Base-by-base conservation (phyloP, 1,140 invertebrate genomes). In the Drosophila willistoni region DNA sequence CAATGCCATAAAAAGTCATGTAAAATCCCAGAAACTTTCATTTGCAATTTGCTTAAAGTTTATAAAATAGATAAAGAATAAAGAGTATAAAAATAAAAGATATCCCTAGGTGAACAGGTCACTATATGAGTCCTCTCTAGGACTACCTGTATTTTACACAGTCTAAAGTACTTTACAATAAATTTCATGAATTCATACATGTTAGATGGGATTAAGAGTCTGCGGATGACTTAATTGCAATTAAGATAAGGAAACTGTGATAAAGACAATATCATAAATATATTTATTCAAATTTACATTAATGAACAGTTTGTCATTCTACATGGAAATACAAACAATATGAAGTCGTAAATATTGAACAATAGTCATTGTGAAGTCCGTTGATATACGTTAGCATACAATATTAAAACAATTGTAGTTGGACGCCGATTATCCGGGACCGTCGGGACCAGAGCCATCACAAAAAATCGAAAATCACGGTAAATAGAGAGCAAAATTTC, bases 31-130 rank as follows among this genome's bases (percentile, higher is more conserved):
- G 75, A 80, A 81, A 85, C 68, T 85, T 85, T 81, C 51, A 74
- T 85, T 77, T 71, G 74, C 81, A 81, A 84, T 85, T 84, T 81
- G 68, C 73, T 67, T 79, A 60, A 74, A 84, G 73, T 85, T 85
- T 74, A 85, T 77, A 73, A 72, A 85, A 77, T 74, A 69, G 70
- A 84, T 72, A 70, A 34, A 44, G 19, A 19, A 33, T 4, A 59
- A 12, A 36, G 34, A 57, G 34, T 9, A 34, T 2, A 57, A 19
- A 57, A 57, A 36, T 34, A 39, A 9, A 33, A n/a, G 10, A 22
- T 54, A 14, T n/a, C 1, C 14, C 13, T 14, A 44, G 44, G 17
- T 22, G 3, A 51, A 51, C 44, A 22, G 4, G 5, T 29, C 9
- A 51, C 1, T 17, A 51, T 51, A 12, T 7, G 3, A 33, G 54